Percentiles rank a stretch among this genome's conserved stretches.
phyloP scores from a whole-genome alignment of 2,113 vertebrate species.

The Corydoras sp. region DNA sequence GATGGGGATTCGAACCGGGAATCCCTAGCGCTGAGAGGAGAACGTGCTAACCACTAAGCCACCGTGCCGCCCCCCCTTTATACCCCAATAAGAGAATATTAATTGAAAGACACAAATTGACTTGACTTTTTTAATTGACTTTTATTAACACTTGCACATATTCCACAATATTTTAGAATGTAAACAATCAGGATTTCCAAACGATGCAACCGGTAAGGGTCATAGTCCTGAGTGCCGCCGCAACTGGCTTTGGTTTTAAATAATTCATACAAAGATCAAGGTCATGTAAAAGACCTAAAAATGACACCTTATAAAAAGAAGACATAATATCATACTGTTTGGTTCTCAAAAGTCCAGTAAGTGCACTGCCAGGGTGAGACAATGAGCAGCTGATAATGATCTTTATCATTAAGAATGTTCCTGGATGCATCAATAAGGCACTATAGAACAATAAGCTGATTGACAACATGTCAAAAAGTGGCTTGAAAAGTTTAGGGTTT shows the following conservation, averaged over 20 bases:
- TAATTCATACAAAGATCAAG: conserved; percentile 39
- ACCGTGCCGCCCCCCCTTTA: too few species aligned
- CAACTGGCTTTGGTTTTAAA: conserved; percentile 33
- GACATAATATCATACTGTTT: background rate
- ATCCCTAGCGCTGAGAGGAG: too few species aligned
- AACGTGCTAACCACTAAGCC: too few species aligned
- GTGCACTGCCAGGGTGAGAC: background rate
- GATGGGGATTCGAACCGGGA: too few species aligned
- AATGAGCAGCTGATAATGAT: too few species aligned
- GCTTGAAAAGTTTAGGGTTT: too few species aligned
- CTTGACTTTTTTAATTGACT: conserved; percentile 1
- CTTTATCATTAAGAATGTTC: too few species aligned
- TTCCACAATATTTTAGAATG: conserved; percentile 33
- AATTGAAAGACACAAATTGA: conserved; percentile 51
- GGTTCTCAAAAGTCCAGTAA: conserved; percentile 2
- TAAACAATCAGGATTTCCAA: conserved; percentile 32
- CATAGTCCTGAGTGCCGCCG: conserved; percentile 12
- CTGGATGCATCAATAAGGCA: too few species aligned
- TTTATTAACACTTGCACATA: conserved; percentile 31
- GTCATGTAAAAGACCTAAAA: conserved; percentile 1
- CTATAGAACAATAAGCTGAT: too few species aligned
- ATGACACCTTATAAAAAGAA: background rate
- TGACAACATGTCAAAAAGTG: background rate
- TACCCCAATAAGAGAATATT: conserved; percentile 34
- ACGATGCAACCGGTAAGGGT: conserved; percentile 20